Conservation (phyloP, 2,888 invertebrate genomes). For the Periphyllus acericola region DNA sequence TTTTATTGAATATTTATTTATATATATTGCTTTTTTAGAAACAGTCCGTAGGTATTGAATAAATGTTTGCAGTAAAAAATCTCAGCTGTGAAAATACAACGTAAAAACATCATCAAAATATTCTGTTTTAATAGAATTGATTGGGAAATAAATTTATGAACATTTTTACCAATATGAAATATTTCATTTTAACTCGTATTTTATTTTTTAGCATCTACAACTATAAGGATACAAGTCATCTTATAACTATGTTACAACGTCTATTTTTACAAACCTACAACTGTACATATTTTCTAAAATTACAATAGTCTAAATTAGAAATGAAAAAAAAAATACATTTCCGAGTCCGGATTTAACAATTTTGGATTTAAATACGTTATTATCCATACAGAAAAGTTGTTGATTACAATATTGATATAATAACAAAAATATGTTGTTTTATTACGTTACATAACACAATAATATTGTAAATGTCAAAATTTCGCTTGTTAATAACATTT, state of each 20-base stretch:
- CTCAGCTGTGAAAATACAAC: background rate
- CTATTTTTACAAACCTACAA: constrained; percentile 58
- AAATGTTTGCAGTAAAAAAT: background rate
- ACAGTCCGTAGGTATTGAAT: background rate
- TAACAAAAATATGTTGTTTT: constrained; percentile 58
- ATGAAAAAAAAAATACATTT: constrained; percentile 27
- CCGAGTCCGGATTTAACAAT: constrained; percentile 49
- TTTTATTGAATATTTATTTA: too few relatives aligned
- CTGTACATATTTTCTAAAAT: constrained; percentile 52
- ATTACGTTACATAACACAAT: constrained; percentile 33
- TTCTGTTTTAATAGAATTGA: background rate
- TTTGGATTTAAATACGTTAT: constrained; percentile 49
- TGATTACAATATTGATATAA: constrained; percentile 50
- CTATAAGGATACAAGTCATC: constrained; percentile 52
- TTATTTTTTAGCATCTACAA: constrained; percentile 52
- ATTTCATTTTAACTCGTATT: constrained; percentile 21
- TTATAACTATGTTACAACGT: constrained; percentile 55
- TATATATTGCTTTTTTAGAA: too few relatives aligned
- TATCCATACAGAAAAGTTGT: constrained; percentile 34
- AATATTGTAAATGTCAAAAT: constrained; percentile 57
- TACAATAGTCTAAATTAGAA: constrained; percentile 46
- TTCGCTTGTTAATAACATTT: constrained; percentile 58
- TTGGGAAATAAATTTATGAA: background rate
- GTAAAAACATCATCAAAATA: background rate
- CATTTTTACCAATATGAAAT: background rate